Conservation (phyloP, 1,140 invertebrate genomes). For the Papilio xuthus region DNA sequence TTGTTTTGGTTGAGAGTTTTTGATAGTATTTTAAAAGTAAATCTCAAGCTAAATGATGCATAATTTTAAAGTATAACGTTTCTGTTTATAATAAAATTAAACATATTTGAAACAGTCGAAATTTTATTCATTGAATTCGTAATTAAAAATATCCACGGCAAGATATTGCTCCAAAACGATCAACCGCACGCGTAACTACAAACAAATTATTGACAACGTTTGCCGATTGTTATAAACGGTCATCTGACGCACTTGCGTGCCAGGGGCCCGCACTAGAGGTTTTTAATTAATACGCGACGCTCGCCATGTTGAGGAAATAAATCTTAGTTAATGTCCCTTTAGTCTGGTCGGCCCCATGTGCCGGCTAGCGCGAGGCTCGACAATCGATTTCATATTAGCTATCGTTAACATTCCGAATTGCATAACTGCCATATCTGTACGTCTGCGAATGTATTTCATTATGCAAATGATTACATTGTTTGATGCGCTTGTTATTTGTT, state of each 20-base stretch:
- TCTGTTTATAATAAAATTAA: too few species aligned
- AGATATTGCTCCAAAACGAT: background rate
- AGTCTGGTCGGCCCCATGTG: slow-evolving; percentile 64
- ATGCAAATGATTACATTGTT: slow-evolving; percentile 25
- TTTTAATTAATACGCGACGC: slow-evolving; percentile 74
- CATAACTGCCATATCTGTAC: slow-evolving; percentile 29
- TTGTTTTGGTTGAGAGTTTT: background rate
- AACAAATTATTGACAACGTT: slow-evolving; percentile 27
- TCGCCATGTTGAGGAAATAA: slow-evolving; percentile 60
- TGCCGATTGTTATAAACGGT: slow-evolving; percentile 32
- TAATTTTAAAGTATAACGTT: too few species aligned
- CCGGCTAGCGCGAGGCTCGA: slow-evolving; percentile 35
- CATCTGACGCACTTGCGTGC: slow-evolving; percentile 53
- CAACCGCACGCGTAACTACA: background rate
- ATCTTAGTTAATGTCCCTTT: slow-evolving; percentile 77
- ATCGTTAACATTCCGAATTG: slow-evolving; percentile 31
- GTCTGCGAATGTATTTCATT: slow-evolving; percentile 34
- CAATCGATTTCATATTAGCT: slow-evolving; percentile 45
- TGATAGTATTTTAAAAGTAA: background rate
- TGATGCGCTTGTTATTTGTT: slow-evolving; percentile 1
- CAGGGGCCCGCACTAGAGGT: slow-evolving; percentile 54
- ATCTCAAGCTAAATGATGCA: background rate
- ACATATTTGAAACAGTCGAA: background rate
- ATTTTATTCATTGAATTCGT: background rate
- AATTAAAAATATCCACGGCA: background rate